Percentiles rank a stretch among this genome's conserved stretches.
phyloP scores from a whole-genome alignment of 2,888 invertebrate genomes.

The Nysson spinosus region DNA sequence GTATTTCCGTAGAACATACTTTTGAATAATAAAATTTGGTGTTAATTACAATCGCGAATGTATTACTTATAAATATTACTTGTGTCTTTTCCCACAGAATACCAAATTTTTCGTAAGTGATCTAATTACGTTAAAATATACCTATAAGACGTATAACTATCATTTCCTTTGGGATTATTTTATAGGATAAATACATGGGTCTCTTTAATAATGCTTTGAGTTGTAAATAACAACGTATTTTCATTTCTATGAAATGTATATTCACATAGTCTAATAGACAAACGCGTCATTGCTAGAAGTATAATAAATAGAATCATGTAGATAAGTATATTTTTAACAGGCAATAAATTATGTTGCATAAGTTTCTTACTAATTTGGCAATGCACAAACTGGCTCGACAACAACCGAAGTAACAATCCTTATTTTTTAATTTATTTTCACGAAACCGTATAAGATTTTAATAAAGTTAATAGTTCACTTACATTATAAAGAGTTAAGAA shows the following conservation, averaged over 20 bases:
- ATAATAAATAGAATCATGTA: neutral
- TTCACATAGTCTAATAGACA: neutral
- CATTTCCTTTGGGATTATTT: conserved; percentile 34
- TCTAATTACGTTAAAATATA: neutral
- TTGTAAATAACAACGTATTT: neutral
- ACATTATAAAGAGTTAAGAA: too few relatives aligned
- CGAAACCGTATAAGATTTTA: too few relatives aligned
- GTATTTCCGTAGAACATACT: conserved; percentile 2
- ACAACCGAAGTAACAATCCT: neutral
- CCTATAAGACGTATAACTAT: conserved; percentile 24
- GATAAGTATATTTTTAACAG: neutral
- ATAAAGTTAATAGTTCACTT: too few relatives aligned
- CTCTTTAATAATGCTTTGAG: conserved; percentile 1
- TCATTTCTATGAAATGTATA: neutral
- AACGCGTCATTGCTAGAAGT: neutral
- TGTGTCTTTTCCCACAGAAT: neutral
- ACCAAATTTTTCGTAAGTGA: neutral
- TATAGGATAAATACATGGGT: conserved; percentile 23
- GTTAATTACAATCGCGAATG: too few relatives aligned
- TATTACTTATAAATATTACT: neutral
- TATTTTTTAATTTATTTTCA: too few relatives aligned
- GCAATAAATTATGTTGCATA: neutral
- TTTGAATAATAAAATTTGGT: neutral
- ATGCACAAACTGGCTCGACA: neutral
- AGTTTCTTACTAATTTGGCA: neutral